Base-by-base conservation (phyloP, 2,113 vertebrate genomes). In the Myotis brandtii region DNA sequence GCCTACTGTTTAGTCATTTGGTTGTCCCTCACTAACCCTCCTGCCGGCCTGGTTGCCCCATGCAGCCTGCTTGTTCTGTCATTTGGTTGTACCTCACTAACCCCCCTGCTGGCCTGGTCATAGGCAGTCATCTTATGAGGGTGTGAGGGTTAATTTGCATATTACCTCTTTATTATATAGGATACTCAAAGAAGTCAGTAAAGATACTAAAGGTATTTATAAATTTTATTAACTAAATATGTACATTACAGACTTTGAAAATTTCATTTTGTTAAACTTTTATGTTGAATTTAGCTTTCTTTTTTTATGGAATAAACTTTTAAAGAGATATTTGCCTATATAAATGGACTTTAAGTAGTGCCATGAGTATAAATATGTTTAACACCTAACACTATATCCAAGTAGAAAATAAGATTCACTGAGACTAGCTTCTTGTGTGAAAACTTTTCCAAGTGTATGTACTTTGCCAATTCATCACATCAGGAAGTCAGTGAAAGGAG, bases 221-320 rank as follows among this genome's bases (percentile, higher is more conserved):
- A 66, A 70, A 67, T 62, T 96, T 69, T 66, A 62, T 77, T 86
- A 84, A 75, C 30, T 40, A 91, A 62, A n/a, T 83, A 84, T 18
- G 12, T 89, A 1, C 40, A 62, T 75, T 79, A 20, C 73, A 91
- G 64, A 89, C 23, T 67, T 94, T 52, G 66, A 80, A 88, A 75
- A 9, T 83, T 93, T 89, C 2, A 48, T 50, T 73, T 86, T 52
- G 56, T 52, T 95, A 34, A 86, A 92, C 25, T 52, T 86, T 93
- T 46, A 56, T 89, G 64, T 37, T 81, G 14, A 94, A 79, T 72
- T 96, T 91, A 89, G 3, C 6, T 86, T 93, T 83, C 13, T 32
- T 76, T 90, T 90, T 95, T 93, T 82, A 59, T 18, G 7, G 52
- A 86, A n/a, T 54, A 84, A 73, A 90, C 86, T 85, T 95, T 70